Conservation (phyloP, 2,888 invertebrate genomes). For the Lymantria dispar region DNA sequence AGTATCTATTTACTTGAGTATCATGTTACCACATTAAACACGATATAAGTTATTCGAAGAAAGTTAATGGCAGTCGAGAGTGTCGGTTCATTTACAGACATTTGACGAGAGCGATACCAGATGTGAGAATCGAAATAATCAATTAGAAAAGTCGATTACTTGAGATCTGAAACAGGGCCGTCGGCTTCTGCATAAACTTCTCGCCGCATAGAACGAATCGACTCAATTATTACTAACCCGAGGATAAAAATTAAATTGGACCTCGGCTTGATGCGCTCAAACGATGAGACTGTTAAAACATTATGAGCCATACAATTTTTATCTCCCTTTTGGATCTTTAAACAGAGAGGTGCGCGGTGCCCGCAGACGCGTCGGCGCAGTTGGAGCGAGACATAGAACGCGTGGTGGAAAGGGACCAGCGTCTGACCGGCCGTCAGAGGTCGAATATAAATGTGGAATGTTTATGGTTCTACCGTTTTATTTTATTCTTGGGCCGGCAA, state of each 20-base stretch:
- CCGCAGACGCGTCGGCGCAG: conserved; percentile 77
- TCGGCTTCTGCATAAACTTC: conserved; percentile 53
- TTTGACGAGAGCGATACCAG: conserved; percentile 29
- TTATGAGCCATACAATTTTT: conserved; percentile 78
- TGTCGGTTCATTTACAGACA: conserved; percentile 31
- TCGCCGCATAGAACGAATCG: conserved; percentile 73
- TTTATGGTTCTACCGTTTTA: conserved; percentile 82
- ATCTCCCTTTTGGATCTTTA: conserved; percentile 71
- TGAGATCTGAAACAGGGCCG: conserved; percentile 39
- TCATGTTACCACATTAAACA: conserved; percentile 3
- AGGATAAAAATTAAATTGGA: conserved; percentile 71
- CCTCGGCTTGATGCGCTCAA: conserved; percentile 40
- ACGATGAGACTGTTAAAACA: conserved; percentile 73
- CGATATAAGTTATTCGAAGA: conserved; percentile 2
- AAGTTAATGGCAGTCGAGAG: conserved; percentile 23
- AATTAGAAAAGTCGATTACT: conserved; percentile 70
- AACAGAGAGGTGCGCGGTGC: conserved; percentile 57
- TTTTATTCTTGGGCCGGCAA: conserved; percentile 76
- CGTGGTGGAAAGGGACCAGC: conserved; percentile 44
- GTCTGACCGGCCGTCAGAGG: conserved; percentile 70
- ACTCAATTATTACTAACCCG: conserved; percentile 71
- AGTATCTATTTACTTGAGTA: background rate
- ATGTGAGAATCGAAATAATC: conserved; percentile 56
- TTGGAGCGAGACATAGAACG: conserved; percentile 49
- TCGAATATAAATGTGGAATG: conserved; percentile 82